phyloP scores from a whole-genome alignment of 2,888 invertebrate genomes.

The Lordiphosa andalusiaca region DNA sequence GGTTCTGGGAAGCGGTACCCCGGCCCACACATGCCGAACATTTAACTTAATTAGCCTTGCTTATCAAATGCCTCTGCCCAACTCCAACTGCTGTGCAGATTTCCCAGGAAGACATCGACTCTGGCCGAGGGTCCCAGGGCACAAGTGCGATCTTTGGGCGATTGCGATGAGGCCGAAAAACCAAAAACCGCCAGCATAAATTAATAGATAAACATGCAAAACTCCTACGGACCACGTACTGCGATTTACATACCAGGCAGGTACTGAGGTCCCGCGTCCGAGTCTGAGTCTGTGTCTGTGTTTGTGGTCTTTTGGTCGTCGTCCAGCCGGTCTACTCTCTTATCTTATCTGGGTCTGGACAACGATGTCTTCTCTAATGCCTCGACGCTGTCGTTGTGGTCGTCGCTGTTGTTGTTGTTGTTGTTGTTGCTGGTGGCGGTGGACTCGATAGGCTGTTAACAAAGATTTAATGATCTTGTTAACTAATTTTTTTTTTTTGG shows the following conservation, averaged over 20 bases:
- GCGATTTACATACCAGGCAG: conserved; percentile 22
- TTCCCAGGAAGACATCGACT: conserved; percentile 43
- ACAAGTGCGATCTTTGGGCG: conserved; percentile 49
- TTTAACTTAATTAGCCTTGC: conserved; percentile 69
- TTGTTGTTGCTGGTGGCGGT: conserved; percentile 14
- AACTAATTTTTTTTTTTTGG: conserved; percentile 52
- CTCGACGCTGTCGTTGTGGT: conserved; percentile 8
- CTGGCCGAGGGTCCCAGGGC: conserved; percentile 15
- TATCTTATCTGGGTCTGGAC: conserved; percentile 54
- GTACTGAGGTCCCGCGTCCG: not conserved
- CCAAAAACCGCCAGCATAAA: conserved; percentile 72
- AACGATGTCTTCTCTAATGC: conserved; percentile 38
- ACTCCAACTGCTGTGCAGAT: conserved; percentile 51
- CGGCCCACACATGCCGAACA: conserved; percentile 51
- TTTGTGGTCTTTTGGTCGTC: conserved; percentile 5
- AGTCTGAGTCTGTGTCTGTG: conserved; percentile 1
- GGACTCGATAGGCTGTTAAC: conserved; percentile 53
- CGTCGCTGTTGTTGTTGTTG: conserved; percentile 10
- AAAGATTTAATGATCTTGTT: conserved; percentile 75
- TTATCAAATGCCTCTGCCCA: conserved; percentile 55
- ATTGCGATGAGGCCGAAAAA: conserved; percentile 32
- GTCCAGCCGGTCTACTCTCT: conserved; percentile 31
- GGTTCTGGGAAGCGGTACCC: conserved; percentile 2
- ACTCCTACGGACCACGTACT: conserved; percentile 47
- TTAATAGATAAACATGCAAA: conserved; percentile 74